Percentiles rank a stretch among this genome's conserved stretches.
phyloP scores from a whole-genome alignment of 2,797 vertebrate genomes.

The Decapterus maruadsi region DNA sequence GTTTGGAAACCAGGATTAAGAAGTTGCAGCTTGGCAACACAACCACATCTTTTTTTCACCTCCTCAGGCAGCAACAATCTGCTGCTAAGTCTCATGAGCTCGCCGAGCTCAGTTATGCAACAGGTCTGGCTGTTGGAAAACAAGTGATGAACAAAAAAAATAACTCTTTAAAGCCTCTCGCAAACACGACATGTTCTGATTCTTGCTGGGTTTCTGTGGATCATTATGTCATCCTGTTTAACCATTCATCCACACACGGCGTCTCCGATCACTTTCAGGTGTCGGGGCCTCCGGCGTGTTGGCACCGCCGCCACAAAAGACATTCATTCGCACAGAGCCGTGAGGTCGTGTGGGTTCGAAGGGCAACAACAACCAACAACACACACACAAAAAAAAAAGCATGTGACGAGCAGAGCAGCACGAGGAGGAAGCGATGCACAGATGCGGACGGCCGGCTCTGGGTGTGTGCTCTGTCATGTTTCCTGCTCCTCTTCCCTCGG shows the following conservation, averaged over 20 bases:
- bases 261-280: neutral
- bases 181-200: neutral
- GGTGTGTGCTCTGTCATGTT: conserved; percentile 66
- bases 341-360: conserved; percentile 2
- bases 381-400: conserved; percentile 19
- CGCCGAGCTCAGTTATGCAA: conserved; percentile 38
- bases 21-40: conserved; percentile 26
- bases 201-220: neutral
- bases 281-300: neutral
- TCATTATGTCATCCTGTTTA: neutral
- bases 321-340: conserved; percentile 15
- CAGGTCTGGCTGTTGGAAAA: conserved; percentile 26
- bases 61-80: conserved; percentile 13
- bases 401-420: conserved; percentile 26
- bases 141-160: conserved; percentile 16
- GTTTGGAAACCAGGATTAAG: conserved; percentile 36
- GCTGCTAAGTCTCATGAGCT: conserved; percentile 26
- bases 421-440: conserved; percentile 72
- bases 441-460: conserved; percentile 32
- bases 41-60: conserved; percentile 22
- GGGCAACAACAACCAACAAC: conserved; percentile 26
- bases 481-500: conserved; percentile 69
- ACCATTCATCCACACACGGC: neutral
- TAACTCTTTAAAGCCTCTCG: neutral
- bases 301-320: conserved; percentile 10